These are phyloP conservation scores for Callithrix jacchus DNA, from an alignment of 2,113 vertebrate species.

Conservation along the genomic window DNA sequence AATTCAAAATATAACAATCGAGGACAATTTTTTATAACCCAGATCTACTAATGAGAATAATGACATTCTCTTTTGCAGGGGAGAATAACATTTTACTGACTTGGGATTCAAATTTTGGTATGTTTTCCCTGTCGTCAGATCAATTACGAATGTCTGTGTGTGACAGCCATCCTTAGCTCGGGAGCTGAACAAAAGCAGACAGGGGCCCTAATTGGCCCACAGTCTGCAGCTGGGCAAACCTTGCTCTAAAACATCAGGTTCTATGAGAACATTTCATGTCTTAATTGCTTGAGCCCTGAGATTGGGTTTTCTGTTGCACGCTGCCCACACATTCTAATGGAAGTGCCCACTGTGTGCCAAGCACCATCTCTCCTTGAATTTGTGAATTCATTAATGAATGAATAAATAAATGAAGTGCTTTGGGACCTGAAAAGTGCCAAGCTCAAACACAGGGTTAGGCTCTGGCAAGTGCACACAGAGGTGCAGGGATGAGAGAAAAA, in stretches of 20 bases:
- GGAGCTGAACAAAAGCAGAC: background rate
- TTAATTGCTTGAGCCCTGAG: background rate
- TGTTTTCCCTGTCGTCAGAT: background rate
- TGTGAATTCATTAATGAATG: background rate
- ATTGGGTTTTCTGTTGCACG: background rate
- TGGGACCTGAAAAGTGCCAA: background rate
- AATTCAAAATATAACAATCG: conserved; percentile 31
- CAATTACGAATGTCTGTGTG: background rate
- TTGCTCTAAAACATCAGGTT: background rate
- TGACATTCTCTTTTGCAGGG: background rate
- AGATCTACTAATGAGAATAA: background rate
- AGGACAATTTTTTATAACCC: background rate
- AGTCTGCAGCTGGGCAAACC: background rate
- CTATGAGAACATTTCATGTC: fast-evolving
- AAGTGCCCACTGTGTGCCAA: background rate
- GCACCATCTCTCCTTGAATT: background rate
- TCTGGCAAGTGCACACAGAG: conserved; percentile 10
- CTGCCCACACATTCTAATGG: fast-evolving
- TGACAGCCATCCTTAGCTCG: background rate
- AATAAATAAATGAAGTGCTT: background rate
- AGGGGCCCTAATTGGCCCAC: fast-evolving
- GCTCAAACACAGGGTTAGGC: background rate
- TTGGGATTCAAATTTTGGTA: background rate
- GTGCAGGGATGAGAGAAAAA: background rate
- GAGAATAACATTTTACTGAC: background rate